Base-by-base conservation (phyloP, 30 jellyfish, hydroid and myxozoan species). In the Aurelia aurita complex sp. Pacific region DNA sequence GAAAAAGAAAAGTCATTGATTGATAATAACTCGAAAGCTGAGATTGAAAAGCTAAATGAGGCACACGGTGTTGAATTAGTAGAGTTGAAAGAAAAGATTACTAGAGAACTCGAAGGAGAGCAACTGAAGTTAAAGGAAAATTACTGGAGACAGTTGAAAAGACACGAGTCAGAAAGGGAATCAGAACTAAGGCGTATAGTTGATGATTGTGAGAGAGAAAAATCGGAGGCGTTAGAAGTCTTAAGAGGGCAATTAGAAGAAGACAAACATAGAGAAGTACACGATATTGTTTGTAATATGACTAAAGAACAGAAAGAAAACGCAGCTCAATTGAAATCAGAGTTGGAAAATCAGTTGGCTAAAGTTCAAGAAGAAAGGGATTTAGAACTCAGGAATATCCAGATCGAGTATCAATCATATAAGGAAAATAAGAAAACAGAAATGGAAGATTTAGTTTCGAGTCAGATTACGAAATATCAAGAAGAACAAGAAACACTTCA, bases 201-300 rank as follows among this genome's bases (percentile, higher is more conserved):
- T 38, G 91, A 77, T 19, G 87, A 87, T 4, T 52, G 64, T 5
- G 96, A 87, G 62, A 87, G 61, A 51, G 61, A 75, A 1, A 87
- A 72, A n/a, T 12, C 55, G 19, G 91, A 55, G 42, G 96, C 66
- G 23, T 10, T 77, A 36, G 88, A 72, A 38, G 9, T 63, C 14
- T 64, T 77, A 75, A 70, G 87, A 40, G 82, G 63, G 50, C 87
- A 77, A 60, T 32, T 87, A 38, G 96, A 87, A 62, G 90, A 85
- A 57, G 91, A 85, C 34, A 86, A 91, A 74, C 85, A 85, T 38
- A 80, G 80, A 67, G 94, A 85, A 43, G 81, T 91, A 8, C 91
- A 73, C 33, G 88, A 80, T 64, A 85, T 69, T 33, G 86, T 89
- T 61, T 71, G 89, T n/a, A 80, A 67, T 38, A 74, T 89, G 97